Conservation (phyloP, 1,140 invertebrate genomes). For the Pachypeltis micranthus region DNA sequence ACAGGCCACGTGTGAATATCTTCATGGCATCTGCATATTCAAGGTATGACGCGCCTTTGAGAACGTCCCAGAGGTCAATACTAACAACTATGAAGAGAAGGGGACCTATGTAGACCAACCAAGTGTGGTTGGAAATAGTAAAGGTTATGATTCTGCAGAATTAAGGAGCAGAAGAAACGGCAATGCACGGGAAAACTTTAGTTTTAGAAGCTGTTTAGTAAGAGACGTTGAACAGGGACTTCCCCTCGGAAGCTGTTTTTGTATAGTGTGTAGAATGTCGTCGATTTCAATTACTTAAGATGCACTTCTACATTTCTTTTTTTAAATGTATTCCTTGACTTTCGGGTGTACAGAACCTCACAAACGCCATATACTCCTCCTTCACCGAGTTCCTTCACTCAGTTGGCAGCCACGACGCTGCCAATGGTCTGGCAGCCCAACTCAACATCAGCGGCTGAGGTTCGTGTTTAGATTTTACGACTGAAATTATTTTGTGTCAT, state of each 20-base stretch:
- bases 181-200: not conserved
- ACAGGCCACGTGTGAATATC: too few relatives aligned
- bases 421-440: conserved; percentile 16
- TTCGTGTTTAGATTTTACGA: too few relatives aligned
- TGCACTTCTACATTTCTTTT: not conserved
- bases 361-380: conserved; percentile 19
- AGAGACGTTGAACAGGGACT: not conserved
- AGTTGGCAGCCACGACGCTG: conserved; percentile 25
- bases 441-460: conserved; percentile 11
- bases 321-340: not conserved
- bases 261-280: not conserved
- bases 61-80: too few relatives aligned
- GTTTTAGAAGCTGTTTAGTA: not conserved
- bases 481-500: too few relatives aligned
- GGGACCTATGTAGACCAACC: too few relatives aligned
- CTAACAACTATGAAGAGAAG: too few relatives aligned
- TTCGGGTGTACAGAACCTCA: conserved; percentile 15
- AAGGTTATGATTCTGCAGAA: too few relatives aligned
- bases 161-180: too few relatives aligned
- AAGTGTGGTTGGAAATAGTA: too few relatives aligned
- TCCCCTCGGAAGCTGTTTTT: not conserved
- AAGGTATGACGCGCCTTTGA: too few relatives aligned
- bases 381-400: conserved; percentile 15
- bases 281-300: not conserved
- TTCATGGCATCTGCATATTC: too few relatives aligned